A percentile compares a stretch with the other conserved stretches of the same genome.
Conservation (phyloP, 1,140 invertebrate species). For the Procambarus clarkii region DNA sequence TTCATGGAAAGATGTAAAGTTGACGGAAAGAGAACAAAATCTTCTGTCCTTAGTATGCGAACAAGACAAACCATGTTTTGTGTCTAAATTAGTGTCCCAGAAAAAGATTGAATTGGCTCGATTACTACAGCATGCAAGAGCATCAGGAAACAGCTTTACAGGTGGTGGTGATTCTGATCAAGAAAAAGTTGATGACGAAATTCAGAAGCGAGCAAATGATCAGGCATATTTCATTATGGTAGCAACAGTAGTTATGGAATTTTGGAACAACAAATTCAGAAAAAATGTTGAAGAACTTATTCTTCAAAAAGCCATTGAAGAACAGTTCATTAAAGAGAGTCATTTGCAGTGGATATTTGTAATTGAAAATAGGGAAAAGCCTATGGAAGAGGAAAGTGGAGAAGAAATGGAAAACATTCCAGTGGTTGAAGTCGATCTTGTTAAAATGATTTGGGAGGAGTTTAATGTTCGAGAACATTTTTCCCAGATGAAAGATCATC, state of each 20-base stretch:
- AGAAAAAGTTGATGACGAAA: background rate
- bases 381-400: background rate
- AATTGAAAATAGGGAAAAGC: background rate
- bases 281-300: background rate
- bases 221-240: background rate
- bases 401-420: background rate
- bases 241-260: background rate
- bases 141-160: background rate
- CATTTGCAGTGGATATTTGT: conserved; percentile 16
- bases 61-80: background rate
- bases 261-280: background rate
- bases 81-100: background rate
- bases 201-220: background rate
- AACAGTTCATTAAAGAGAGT: background rate
- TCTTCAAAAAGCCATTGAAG: conserved; percentile 10
- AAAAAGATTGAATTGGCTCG: background rate
- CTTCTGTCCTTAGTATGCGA: background rate
- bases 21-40: background rate
- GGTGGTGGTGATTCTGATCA: background rate
- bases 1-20: background rate
- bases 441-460: conserved; percentile 15
- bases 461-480: conserved; percentile 18
- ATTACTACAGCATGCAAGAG: background rate
- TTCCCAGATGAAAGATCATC: conserved; percentile 11
- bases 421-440: background rate